phyloP scores from a whole-genome alignment of 2,113 vertebrate species.

The Cebidichthys violaceus region DNA sequence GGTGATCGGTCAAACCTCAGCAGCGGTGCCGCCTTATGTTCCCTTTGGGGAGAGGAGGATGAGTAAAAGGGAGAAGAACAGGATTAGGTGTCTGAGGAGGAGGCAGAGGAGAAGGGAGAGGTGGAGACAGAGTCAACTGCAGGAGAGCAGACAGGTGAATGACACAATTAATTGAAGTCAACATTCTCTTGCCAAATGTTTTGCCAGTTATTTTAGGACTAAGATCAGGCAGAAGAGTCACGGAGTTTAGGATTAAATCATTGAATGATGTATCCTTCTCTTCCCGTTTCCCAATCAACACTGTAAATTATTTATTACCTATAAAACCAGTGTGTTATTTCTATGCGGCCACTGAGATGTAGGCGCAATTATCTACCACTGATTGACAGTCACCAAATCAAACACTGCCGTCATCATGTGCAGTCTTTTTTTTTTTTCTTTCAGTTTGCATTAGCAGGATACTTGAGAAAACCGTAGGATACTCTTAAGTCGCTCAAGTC shows the following conservation, averaged over 20 bases:
- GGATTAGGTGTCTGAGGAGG: constrained; percentile 86
- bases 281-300: not conserved
- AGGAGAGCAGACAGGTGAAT: constrained; percentile 80
- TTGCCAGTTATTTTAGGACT: not conserved
- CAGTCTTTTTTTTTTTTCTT: not conserved
- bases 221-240: not conserved
- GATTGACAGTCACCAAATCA: not conserved
- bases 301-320: not conserved
- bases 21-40: constrained; percentile 20
- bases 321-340: not conserved
- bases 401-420: not conserved
- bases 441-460: not conserved
- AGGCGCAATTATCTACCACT: not conserved
- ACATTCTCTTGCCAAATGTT: not conserved
- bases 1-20: constrained; percentile 34
- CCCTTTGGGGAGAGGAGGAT: constrained; percentile 75
- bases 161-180: not conserved
- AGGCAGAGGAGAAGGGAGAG: constrained; percentile 85
- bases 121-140: constrained; percentile 84
- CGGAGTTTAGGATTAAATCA: not conserved
- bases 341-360: not conserved
- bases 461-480: not conserved
- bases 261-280: not conserved
- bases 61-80: constrained; percentile 88
- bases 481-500: not conserved